These are phyloP conservation scores for Microcebus tavaratra DNA, from an alignment of 2,113 vertebrate species.

Conservation along the genomic window DNA sequence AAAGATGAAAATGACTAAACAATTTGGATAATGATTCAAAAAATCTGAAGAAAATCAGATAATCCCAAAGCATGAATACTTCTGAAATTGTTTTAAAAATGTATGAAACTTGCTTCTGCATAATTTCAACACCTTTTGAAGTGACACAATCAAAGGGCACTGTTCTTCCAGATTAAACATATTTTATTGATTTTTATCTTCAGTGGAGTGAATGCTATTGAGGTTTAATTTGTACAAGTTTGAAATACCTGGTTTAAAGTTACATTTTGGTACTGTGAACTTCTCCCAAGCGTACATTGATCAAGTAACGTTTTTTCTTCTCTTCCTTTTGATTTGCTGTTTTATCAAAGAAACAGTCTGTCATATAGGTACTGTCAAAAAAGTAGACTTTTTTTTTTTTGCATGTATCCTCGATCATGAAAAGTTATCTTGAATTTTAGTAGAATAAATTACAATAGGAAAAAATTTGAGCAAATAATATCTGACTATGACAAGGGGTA, in stretches of 20 bases:
- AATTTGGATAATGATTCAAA: conserved; percentile 42
- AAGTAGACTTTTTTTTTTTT: neutral
- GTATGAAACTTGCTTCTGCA: conserved; percentile 55
- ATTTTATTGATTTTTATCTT: conserved; percentile 76
- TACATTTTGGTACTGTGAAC: conserved; percentile 29
- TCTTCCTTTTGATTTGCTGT: conserved; percentile 13
- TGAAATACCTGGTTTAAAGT: conserved; percentile 66
- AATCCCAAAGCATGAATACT: conserved; percentile 45
- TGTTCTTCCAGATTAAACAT: conserved; percentile 58
- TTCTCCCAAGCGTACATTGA: conserved; percentile 48
- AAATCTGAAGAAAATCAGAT: conserved; percentile 10
- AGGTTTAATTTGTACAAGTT: conserved; percentile 54
- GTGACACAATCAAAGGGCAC: conserved; percentile 62
- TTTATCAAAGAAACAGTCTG: conserved; percentile 57
- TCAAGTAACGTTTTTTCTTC: neutral
- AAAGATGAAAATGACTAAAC: neutral
- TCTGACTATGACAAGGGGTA: neutral
- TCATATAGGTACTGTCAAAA: neutral
- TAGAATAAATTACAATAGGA: neutral
- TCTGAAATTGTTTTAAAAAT: conserved; percentile 59
- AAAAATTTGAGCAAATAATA: neutral
- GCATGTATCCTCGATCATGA: neutral
- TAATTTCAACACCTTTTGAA: conserved; percentile 73
- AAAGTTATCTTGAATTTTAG: neutral
- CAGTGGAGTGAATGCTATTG: conserved; percentile 56